phyloP scores from a whole-genome alignment of 2,797 vertebrate species.

The Notolepis coatsorum region DNA sequence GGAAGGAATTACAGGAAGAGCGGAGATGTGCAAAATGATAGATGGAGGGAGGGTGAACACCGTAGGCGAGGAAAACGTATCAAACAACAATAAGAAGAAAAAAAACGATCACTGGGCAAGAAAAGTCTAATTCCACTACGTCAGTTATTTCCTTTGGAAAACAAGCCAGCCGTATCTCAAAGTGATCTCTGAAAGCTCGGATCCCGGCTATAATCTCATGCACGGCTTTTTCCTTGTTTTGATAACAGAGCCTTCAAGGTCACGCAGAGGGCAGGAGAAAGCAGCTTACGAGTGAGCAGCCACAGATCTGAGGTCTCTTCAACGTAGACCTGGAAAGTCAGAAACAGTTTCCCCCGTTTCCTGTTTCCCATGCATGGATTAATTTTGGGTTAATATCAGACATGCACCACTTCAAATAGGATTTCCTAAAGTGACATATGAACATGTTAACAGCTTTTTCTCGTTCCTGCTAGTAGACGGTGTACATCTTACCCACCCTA shows the following conservation, averaged over 20 bases:
- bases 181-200: constrained; percentile 24
- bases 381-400: too few species aligned
- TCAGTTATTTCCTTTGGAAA: neutral
- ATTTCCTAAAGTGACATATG: too few species aligned
- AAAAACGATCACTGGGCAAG: neutral
- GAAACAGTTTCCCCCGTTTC: too few species aligned
- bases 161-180: constrained; percentile 31
- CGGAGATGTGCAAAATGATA: neutral
- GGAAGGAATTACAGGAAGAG: constrained; percentile 3
- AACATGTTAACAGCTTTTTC: too few species aligned
- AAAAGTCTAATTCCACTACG: constrained; percentile 12
- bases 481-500: too few species aligned
- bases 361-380: too few species aligned
- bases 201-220: constrained; percentile 49
- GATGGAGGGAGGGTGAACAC: neutral
- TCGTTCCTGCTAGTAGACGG: too few species aligned
- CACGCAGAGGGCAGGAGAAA: constrained; percentile 54
- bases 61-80: neutral
- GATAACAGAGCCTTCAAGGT: constrained; percentile 67
- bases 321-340: neutral
- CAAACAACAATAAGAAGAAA: neutral
- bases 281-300: constrained; percentile 56
- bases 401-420: too few species aligned
- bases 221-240: constrained; percentile 40
- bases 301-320: constrained; percentile 13